These are phyloP conservation scores for Fragum sueziense DNA, from an alignment of 2,888 invertebrate genomes.

Conservation along the genomic window DNA sequence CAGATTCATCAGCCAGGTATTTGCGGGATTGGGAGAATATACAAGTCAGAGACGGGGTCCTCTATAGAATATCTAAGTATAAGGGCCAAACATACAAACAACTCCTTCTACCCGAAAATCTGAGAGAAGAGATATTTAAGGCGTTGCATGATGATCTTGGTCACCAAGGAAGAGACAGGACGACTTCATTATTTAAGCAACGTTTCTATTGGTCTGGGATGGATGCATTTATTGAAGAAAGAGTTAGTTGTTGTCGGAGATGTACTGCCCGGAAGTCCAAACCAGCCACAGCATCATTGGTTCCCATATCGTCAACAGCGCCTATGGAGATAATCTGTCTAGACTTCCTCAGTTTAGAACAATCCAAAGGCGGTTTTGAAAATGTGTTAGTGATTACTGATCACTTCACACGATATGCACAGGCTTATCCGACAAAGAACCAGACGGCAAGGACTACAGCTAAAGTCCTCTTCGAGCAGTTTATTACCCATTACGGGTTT, in stretches of 20 bases:
- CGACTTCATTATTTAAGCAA: slow-evolving; percentile 6
- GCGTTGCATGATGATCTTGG: slow-evolving; percentile 35
- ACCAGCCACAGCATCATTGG: not conserved
- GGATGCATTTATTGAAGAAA: not conserved
- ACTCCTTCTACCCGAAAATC: slow-evolving; percentile 8
- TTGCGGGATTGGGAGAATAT: no score
- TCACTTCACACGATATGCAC: slow-evolving; percentile 35
- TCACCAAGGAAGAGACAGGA: slow-evolving; percentile 37
- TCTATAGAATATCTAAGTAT: slow-evolving; percentile 10
- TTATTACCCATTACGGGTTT: slow-evolving; percentile 18
- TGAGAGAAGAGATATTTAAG: slow-evolving; percentile 20
- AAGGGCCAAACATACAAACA: slow-evolving; percentile 3
- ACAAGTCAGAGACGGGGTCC: slow-evolving; percentile 21
- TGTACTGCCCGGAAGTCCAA: slow-evolving; percentile 8
- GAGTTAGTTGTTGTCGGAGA: not conserved
- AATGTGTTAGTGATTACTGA: slow-evolving; percentile 44
- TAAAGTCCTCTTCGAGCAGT: slow-evolving; percentile 12
- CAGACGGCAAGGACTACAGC: slow-evolving; percentile 40
- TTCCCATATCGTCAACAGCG: not conserved
- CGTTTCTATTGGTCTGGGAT: slow-evolving; percentile 19
- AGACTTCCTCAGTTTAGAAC: slow-evolving; percentile 32
- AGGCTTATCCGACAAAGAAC: slow-evolving; percentile 37
- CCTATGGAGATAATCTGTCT: slow-evolving; percentile 32
- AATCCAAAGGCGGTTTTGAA: slow-evolving; percentile 36
- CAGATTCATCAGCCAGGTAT: no score